A percentile compares a stretch with the other conserved stretches of the same genome.
Conservation (phyloP, 2,888 invertebrate species). For the Cepaea hortensis region DNA sequence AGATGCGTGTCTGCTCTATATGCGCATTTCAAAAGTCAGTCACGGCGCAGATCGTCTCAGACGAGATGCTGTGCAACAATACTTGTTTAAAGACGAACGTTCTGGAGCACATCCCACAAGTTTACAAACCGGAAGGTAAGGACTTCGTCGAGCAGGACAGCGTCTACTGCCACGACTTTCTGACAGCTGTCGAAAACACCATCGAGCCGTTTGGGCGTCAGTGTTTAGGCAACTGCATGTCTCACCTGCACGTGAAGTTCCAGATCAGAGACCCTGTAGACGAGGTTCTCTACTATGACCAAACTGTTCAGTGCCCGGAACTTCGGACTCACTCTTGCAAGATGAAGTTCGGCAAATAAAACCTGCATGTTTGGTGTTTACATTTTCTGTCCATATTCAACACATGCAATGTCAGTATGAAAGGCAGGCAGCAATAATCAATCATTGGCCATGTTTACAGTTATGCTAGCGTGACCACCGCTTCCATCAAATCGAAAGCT, state of each 20-base stretch:
- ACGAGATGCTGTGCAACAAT: constrained; percentile 54
- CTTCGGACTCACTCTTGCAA: constrained; percentile 31
- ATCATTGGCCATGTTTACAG: too few relatives aligned
- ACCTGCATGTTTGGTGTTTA: neutral
- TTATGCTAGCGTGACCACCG: too few relatives aligned
- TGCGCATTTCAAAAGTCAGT: constrained; percentile 53
- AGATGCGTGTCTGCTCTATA: constrained; percentile 53
- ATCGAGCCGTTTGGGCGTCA: constrained; percentile 38
- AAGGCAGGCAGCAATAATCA: neutral
- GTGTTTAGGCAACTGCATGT: constrained; percentile 53
- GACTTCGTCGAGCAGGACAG: constrained; percentile 51
- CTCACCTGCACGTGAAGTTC: constrained; percentile 52
- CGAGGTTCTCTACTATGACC: constrained; percentile 38
- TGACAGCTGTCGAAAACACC: constrained; percentile 46
- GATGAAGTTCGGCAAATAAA: constrained; percentile 45
- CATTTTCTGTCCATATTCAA: neutral
- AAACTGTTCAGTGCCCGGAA: constrained; percentile 42
- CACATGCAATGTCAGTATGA: too few relatives aligned
- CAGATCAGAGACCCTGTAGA: constrained; percentile 47
- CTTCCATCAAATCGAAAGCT: too few relatives aligned
- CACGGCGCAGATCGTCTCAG: constrained; percentile 47
- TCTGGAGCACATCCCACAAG: constrained; percentile 27
- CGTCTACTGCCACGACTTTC: constrained; percentile 56
- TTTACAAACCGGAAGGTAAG: constrained; percentile 44
- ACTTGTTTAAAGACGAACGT: constrained; percentile 50